phyloP scores from a whole-genome alignment of 2,113 vertebrate genomes.

The Pterocles orientalis region DNA sequence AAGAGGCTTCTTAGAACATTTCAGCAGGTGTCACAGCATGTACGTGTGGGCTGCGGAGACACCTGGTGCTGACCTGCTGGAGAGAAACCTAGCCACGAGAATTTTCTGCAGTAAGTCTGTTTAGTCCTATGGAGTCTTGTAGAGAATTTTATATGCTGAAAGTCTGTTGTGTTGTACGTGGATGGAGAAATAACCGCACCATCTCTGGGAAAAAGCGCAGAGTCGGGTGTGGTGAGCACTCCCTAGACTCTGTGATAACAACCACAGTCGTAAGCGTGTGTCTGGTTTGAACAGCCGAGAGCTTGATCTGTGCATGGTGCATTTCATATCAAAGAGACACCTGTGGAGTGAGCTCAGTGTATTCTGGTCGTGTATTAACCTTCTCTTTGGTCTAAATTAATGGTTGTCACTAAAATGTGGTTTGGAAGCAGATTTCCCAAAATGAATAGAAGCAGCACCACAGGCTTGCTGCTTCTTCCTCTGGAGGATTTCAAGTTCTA shows the following conservation, averaged over 20 bases:
- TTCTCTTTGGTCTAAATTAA: background rate
- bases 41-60: background rate
- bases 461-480: background rate
- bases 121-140: background rate
- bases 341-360: background rate
- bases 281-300: background rate
- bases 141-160: background rate
- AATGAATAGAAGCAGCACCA: background rate
- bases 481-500: background rate
- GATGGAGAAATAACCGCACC: background rate
- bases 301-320: background rate
- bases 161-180: background rate
- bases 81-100: background rate
- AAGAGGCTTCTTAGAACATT: background rate
- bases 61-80: background rate
- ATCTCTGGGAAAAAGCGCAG: background rate
- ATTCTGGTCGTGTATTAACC: background rate
- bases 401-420: background rate
- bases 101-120: background rate
- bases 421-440: background rate
- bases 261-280: background rate
- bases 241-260: background rate
- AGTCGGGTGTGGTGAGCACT: background rate
- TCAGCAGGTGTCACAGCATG: background rate
- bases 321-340: background rate